Percentiles rank a stretch among this genome's conserved stretches.
Conservation (phyloP, 2,113 vertebrate genomes). For the Clarias gariepinus region DNA sequence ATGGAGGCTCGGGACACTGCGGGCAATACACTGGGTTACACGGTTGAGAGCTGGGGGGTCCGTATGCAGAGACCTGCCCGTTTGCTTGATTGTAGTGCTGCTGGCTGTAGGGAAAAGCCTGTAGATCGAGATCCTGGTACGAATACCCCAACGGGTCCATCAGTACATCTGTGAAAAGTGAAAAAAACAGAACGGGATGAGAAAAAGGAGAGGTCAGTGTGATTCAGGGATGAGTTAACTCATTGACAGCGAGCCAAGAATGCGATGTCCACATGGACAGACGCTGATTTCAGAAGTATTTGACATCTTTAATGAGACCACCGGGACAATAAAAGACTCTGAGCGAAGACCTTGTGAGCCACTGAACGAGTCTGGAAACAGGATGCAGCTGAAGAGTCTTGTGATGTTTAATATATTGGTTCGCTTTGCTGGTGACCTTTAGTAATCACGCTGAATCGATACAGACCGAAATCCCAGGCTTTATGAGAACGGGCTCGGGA, state of each 20-base stretch:
- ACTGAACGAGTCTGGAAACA: constrained; percentile 59
- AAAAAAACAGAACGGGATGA: neutral
- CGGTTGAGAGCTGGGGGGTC: constrained; percentile 71
- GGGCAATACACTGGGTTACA: constrained; percentile 74
- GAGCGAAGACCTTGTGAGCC: constrained; percentile 59
- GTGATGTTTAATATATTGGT: constrained; percentile 52
- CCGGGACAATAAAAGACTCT: constrained; percentile 58
- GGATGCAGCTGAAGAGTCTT: constrained; percentile 75
- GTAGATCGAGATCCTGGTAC: constrained; percentile 81
- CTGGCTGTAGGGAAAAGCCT: constrained; percentile 79
- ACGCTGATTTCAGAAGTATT: constrained; percentile 57
- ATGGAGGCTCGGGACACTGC: constrained; percentile 67
- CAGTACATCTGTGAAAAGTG: constrained; percentile 76
- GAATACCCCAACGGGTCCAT: constrained; percentile 84
- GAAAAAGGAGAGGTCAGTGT: neutral
- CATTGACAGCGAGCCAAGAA: constrained; percentile 37
- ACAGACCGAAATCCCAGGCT: constrained; percentile 34
- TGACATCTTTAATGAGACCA: constrained; percentile 54
- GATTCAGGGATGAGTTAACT: neutral
- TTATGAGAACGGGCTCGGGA: constrained; percentile 42
- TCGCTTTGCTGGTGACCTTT: constrained; percentile 46
- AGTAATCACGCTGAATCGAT: constrained; percentile 40
- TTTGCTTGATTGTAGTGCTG: constrained; percentile 74
- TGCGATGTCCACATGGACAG: constrained; percentile 37
- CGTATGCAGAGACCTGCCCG: constrained; percentile 76